These are phyloP conservation scores for Cavia porcellus DNA, from an alignment of 2,113 vertebrate genomes.

Conservation along the genomic window DNA sequence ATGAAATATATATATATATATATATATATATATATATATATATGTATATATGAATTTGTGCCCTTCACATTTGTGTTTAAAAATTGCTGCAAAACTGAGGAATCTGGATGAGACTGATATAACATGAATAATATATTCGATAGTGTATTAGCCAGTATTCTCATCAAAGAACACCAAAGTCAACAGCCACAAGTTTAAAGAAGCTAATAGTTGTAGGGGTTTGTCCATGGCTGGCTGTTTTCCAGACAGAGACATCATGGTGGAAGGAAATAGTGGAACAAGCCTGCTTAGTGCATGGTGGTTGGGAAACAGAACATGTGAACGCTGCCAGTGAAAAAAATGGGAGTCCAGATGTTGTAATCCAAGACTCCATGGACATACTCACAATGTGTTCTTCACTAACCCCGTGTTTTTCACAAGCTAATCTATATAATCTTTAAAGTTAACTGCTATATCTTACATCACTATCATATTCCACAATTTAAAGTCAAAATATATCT, in stretches of 20 bases:
- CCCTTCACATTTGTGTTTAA: not conserved
- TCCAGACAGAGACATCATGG: not conserved
- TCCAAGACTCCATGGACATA: not conserved
- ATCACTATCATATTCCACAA: not conserved
- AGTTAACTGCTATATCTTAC: not conserved
- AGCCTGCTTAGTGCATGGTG: not conserved
- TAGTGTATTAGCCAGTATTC: not conserved
- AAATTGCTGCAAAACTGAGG: not conserved
- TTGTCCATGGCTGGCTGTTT: not conserved
- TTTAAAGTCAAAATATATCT: not conserved
- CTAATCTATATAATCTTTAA: not conserved
- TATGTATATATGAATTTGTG: not conserved
- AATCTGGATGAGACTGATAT: not conserved
- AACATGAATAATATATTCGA: not conserved
- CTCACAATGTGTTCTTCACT: not conserved
- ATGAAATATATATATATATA: too few species aligned
- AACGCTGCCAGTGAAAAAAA: not conserved
- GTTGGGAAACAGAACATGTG: not conserved
- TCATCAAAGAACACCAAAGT: not conserved
- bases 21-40: too few species aligned
- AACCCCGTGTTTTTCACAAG: not conserved
- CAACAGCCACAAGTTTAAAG: not conserved
- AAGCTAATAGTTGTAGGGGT: not conserved
- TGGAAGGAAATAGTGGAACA: not conserved
- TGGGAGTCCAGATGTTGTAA: not conserved